Evolutionary conservation across 2,113 vertebrate genomes (phyloP).

Genomic region (Sander vitreus): DNA sequence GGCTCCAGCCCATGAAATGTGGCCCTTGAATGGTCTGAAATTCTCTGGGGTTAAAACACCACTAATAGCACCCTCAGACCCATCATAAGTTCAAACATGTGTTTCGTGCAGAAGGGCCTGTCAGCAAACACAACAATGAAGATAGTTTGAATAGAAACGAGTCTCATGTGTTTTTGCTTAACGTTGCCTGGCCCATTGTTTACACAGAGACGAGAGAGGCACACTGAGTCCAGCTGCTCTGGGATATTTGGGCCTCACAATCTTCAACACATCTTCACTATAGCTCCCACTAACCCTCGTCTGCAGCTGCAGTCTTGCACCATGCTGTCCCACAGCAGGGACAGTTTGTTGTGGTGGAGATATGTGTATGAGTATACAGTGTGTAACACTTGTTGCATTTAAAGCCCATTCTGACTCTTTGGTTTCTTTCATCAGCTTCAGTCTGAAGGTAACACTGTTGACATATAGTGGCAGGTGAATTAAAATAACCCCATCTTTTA

Average conservation of each 20-base stretch:
- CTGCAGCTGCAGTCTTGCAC: conserved; percentile 61
- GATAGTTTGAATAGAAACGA: conserved; percentile 44
- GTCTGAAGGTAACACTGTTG: not conserved
- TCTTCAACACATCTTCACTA: conserved; percentile 58
- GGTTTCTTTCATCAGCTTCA: not conserved
- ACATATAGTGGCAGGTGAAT: not conserved
- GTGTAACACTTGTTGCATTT: not conserved
- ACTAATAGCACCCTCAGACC: conserved; percentile 35
- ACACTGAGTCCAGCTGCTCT: conserved; percentile 77
- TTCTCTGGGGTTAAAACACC: conserved; percentile 28
- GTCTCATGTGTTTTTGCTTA: conserved; percentile 77
- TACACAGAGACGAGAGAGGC: conserved; percentile 55
- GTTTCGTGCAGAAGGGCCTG: conserved; percentile 44
- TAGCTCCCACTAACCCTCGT: conserved; percentile 17
- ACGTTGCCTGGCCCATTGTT: conserved; percentile 62
- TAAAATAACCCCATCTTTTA: not conserved
- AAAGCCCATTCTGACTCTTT: not conserved
- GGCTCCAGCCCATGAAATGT: not conserved
- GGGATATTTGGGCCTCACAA: conserved; percentile 53
- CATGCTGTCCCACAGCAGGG: conserved; percentile 44
- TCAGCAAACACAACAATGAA: conserved; percentile 56
- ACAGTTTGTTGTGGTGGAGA: not conserved
- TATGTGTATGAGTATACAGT: not conserved
- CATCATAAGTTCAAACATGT: conserved; percentile 11
- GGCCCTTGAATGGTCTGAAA: conserved; percentile 7